Base-by-base conservation (phyloP, 2,113 vertebrate species). In the Gyps fulvus region DNA sequence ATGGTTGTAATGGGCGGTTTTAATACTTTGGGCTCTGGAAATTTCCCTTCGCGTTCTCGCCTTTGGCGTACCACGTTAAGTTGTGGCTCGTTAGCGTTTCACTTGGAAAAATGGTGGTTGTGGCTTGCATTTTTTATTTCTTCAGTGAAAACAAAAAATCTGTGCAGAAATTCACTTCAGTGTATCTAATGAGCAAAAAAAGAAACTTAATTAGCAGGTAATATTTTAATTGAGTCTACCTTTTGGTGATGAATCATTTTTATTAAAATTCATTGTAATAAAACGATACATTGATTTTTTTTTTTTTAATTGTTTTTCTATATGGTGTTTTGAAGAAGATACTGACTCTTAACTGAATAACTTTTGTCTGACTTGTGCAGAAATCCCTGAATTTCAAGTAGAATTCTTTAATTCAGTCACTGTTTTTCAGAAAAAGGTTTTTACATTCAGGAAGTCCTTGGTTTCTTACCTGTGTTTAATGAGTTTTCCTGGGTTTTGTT, bases 401-500 rank as follows among this genome's bases (percentile, higher is more conserved):
- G 36, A 65, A 27, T 55, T 76, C 43, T 54, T 69, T 47, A 71
- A 18, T 62, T 92, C 18, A 13, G 40, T 88, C 29, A 32, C 7
- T 10, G 62, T 63, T 54, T 43, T 66, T 49, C n/a, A 76, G 49
- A 47, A 57, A 73, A 71, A 14, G 13, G 3, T 2, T 71, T 87
- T 89, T 74, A 31, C 16, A 13, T 74, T 82, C 20, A 76, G 23
- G 13, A 19, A 86, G 74, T 78, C 52, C 63, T 91, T 70, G 45
- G 31, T 86, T 90, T 61, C 93, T 96, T 91, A 97, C 84, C 58
- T 93, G 38, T 50, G 27, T 94, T 73, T 95, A 73, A 61, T 71
- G 52, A 74, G n/a, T 74, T 31, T 93, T 96, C 95, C 93, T 95
- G 77, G 72, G 84, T 84, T 92, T 94, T 94, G 40, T 98, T 85